Evolutionary conservation across 2,113 vertebrate species (phyloP).

Genomic region (Polypterus senegalus): DNA sequence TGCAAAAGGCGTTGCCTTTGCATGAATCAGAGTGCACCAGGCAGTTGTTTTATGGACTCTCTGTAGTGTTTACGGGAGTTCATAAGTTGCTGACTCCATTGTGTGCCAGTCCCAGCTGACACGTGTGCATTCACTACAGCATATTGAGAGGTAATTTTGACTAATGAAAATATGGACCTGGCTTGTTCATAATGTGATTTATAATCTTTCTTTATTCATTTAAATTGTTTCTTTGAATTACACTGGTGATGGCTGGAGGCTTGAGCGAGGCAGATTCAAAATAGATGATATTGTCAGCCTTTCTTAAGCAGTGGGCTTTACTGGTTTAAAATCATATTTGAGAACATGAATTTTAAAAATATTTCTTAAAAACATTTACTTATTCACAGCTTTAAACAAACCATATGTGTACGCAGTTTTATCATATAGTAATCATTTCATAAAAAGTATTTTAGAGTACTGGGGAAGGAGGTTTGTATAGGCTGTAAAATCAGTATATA

Average conservation of each 20-base stretch:
- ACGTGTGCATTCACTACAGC: conserved; percentile 77
- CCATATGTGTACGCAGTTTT: too few species aligned
- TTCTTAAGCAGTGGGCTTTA: too few species aligned
- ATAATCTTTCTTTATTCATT: conserved; percentile 35
- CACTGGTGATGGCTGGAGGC: conserved; percentile 17
- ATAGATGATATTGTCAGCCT: too few species aligned
- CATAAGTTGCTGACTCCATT: conserved; percentile 81
- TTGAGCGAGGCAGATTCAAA: too few species aligned
- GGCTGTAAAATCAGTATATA: too few species aligned
- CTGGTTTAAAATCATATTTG: too few species aligned
- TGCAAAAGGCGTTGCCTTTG: conserved; percentile 70
- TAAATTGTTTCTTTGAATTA: conserved; percentile 17
- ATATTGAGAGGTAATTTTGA: conserved; percentile 93
- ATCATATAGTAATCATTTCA: too few species aligned
- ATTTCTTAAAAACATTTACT: too few species aligned
- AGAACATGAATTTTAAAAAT: too few species aligned
- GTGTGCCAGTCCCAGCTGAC: conserved; percentile 82
- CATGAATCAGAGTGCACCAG: conserved; percentile 72
- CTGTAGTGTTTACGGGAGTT: conserved; percentile 77
- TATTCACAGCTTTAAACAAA: too few species aligned
- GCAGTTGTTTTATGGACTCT: conserved; percentile 96
- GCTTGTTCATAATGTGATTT: conserved; percentile 71
- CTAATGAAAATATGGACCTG: conserved; percentile 78
- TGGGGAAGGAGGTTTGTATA: too few species aligned
- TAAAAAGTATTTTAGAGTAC: too few species aligned